A percentile compares a stretch with the other conserved stretches of the same genome.
These are phyloP conservation scores for Dicrostonyx torquatus DNA, from an alignment of 2,797 vertebrate genomes.

Conservation along the genomic window DNA sequence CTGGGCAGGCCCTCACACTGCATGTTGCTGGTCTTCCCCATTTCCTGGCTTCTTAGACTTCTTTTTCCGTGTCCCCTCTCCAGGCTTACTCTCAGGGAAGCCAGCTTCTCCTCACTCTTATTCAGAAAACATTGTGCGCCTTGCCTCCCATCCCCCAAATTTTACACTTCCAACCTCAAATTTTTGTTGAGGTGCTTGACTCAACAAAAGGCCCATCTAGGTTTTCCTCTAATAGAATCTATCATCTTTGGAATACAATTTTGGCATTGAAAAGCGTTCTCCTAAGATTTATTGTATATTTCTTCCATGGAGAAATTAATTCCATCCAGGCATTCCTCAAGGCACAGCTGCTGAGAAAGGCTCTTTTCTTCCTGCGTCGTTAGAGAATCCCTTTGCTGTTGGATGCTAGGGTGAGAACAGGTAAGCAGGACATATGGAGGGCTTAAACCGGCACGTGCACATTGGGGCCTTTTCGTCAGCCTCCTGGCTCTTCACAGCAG, in stretches of 20 bases:
- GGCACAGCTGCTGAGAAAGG: not conserved
- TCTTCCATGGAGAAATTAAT: slow-evolving; percentile 36
- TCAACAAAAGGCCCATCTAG: not conserved
- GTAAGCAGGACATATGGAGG: not conserved
- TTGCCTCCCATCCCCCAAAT: not conserved
- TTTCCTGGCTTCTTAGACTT: not conserved
- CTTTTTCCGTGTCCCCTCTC: not conserved
- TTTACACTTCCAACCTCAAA: not conserved
- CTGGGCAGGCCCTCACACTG: not conserved
- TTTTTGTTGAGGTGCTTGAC: not conserved
- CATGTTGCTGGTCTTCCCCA: not conserved
- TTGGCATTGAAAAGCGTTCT: not conserved
- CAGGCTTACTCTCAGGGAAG: not conserved
- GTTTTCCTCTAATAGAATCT: slow-evolving; percentile 32
- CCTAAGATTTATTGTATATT: not conserved
- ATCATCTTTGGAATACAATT: not conserved
- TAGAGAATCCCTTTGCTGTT: slow-evolving; percentile 16
- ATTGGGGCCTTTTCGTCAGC: not conserved
- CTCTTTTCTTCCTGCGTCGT: not conserved
- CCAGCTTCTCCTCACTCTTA: not conserved
- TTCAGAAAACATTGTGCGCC: not conserved
- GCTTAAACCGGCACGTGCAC: slow-evolving; percentile 25
- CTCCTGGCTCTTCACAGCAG: not conserved
- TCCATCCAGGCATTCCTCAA: not conserved
- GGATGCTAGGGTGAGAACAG: not conserved